These are phyloP conservation scores for Ophion costatus DNA, from an alignment of 2,888 invertebrate genomes.

Conservation along the genomic window DNA sequence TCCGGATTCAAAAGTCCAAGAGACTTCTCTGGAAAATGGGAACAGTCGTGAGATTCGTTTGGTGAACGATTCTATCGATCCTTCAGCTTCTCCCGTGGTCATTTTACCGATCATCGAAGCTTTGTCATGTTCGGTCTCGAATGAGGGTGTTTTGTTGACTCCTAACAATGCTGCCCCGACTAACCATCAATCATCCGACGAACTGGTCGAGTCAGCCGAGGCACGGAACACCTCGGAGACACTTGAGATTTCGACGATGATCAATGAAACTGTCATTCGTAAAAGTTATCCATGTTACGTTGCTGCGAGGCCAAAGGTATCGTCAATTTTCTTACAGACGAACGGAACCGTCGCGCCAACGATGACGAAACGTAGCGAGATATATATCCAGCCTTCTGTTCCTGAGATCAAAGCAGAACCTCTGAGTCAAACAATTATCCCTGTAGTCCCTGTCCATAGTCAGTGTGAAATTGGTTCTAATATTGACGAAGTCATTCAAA, in stretches of 20 bases:
- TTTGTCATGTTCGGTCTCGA: conserved; percentile 10
- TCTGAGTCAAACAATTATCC: conserved; percentile 23
- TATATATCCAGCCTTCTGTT: conserved; percentile 61
- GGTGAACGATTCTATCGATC: conserved; percentile 14
- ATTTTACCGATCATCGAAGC: conserved; percentile 23
- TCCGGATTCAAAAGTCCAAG: not conserved
- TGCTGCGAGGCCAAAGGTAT: conserved; percentile 38
- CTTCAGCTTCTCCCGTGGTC: conserved; percentile 26
- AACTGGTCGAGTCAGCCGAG: not conserved
- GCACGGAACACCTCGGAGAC: not conserved
- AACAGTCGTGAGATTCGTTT: not conserved
- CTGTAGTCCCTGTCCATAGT: not conserved
- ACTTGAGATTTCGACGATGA: conserved; percentile 7
- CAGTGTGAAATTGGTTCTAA: not conserved
- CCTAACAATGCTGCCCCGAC: conserved; percentile 29
- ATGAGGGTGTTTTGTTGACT: conserved; percentile 39
- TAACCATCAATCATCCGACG: conserved; percentile 13
- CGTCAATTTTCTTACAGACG: conserved; percentile 56
- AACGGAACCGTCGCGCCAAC: conserved; percentile 21
- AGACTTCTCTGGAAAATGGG: not conserved
- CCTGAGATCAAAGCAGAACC: conserved; percentile 25
- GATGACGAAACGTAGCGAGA: conserved; percentile 57
- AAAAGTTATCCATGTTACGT: not conserved
- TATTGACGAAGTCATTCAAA: not conserved
- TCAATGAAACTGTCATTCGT: not conserved